Base-by-base conservation (phyloP, 2,113 vertebrate genomes). In the Pterocles gutturalis region DNA sequence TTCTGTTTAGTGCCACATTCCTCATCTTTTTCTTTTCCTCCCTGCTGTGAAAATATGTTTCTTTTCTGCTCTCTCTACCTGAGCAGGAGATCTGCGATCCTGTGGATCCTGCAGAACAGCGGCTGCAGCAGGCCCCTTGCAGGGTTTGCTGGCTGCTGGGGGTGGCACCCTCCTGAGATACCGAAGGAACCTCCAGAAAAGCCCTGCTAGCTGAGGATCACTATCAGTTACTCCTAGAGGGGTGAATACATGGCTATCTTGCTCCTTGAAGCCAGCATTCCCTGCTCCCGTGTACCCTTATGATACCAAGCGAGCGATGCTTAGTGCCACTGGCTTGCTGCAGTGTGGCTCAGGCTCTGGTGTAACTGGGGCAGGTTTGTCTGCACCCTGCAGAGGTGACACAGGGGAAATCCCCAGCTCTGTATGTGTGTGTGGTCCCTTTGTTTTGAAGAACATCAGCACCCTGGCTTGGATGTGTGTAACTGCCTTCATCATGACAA, bases 1-100 rank as follows among this genome's bases (percentile, higher is more conserved):
- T 93, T 89, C 88, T 82, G 51, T 95, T 90, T 89, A 94, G 92
- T 78, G 60, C 76, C 72, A 78, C 15, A 20, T 26, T 93, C 67
- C 38, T 86, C 17, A 7, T 89, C 43, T 90, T 86, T 90, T 51
- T 73, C 31, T 93, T 77, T 90, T 61, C 14, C 60, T 61, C 71
- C 67, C 71, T 83, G 64, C 58, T 88, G 71, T 53, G 76, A 90
- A 93, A 89, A 31, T 51, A 51, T 53, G 7, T 77, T 83, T 90
- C n/a, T 90, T 81, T 90, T 71, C 78, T 85, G 14, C 62, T 72
- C 34, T 87, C 28, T 46, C 28, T 81, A 58, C 9, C 38, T 26
- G 36, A 70, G n/a, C 6, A 29, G 22, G 65, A 41, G 43, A 38
- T 46, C 38, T 55, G 33, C 16, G 46, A 36, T 84, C 21, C 20